Conservation (phyloP, 2,888 invertebrate species). For the Stratiomys singularior region DNA sequence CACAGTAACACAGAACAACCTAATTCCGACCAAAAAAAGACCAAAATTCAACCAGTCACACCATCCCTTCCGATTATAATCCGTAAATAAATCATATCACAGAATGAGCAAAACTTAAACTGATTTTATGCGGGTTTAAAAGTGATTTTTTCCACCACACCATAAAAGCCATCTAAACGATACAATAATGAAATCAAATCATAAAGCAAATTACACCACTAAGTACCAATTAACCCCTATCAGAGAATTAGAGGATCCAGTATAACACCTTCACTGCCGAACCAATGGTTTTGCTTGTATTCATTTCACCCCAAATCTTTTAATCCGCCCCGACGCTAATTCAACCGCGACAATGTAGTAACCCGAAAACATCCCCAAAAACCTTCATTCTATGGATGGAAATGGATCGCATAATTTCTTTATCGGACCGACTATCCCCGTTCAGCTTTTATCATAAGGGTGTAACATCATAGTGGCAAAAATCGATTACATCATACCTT, state of each 20-base stretch:
- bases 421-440: neutral
- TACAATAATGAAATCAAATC: neutral
- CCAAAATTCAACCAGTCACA: no score
- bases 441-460: neutral
- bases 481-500: slow-evolving; percentile 8
- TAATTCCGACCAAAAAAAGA: no score
- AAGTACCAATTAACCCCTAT: slow-evolving; percentile 4
- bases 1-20: no score
- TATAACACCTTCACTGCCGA: neutral
- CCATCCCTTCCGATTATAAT: no score
- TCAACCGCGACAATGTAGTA: neutral
- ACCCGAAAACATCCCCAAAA: neutral
- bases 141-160: no score
- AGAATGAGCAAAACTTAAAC: no score
- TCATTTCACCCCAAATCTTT: neutral
- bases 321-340: neutral
- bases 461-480: slow-evolving; percentile 1
- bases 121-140: no score
- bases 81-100: no score
- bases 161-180: no score
- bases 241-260: neutral
- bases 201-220: neutral
- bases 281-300: neutral
- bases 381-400: neutral
- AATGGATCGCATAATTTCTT: neutral